Percentiles rank a stretch among this genome's conserved stretches.
phyloP scores from a whole-genome alignment of 2,113 vertebrate species.

The Nycticebus coucang region DNA sequence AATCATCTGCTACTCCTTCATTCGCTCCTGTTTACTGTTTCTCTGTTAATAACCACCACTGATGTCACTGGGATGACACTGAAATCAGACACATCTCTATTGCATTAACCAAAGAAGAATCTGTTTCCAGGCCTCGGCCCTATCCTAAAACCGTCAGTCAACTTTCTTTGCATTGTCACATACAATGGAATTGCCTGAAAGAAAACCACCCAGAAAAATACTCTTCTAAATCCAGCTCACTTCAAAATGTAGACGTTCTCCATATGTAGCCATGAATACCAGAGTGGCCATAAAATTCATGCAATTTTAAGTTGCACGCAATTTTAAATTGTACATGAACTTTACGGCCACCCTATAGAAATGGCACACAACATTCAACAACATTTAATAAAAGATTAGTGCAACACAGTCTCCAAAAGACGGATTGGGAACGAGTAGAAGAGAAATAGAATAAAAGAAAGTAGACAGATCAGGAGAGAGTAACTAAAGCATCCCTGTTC shows the following conservation, averaged over 20 bases:
- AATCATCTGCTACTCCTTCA: neutral
- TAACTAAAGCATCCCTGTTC: conserved; percentile 49
- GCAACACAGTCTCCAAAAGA: neutral
- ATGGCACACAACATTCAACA: conserved; percentile 31
- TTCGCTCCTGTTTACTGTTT: conserved; percentile 50
- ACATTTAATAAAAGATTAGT: conserved; percentile 20
- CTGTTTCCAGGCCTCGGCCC: neutral
- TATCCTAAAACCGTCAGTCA: conserved; percentile 51
- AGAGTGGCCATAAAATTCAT: neutral
- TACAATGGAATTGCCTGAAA: conserved; percentile 59
- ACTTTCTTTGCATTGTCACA: conserved; percentile 15
- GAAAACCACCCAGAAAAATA: conserved; percentile 75
- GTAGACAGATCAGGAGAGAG: neutral
- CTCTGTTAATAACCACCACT: neutral
- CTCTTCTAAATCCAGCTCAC: conserved; percentile 61
- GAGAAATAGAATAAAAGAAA: neutral
- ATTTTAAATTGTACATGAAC: no score
- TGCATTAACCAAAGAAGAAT: neutral
- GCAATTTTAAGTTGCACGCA: no score
- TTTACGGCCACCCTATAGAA: neutral
- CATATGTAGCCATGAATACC: conserved; percentile 29
- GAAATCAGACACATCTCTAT: neutral
- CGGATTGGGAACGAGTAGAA: neutral
- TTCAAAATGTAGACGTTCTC: conserved; percentile 71
- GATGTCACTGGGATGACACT: neutral